Evolutionary conservation across 2,113 vertebrate genomes (phyloP).

Genomic region (Uropsilus gracilis): DNA sequence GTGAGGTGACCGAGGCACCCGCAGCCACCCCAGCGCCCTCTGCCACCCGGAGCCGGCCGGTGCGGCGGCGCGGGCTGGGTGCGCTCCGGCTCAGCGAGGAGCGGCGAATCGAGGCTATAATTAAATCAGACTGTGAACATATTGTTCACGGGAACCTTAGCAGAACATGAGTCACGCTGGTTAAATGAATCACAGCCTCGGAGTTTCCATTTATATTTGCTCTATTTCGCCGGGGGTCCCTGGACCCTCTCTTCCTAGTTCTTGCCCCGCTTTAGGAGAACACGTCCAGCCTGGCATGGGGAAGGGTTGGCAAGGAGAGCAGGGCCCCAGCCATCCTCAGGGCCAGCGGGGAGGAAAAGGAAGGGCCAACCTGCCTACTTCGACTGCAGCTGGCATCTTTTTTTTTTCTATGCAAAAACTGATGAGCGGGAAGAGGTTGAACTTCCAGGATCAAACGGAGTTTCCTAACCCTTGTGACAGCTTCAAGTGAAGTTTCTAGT

Average conservation of each 20-base stretch:
- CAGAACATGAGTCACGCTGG: slow-evolving; percentile 75
- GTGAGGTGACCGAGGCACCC: neutral
- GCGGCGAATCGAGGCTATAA: slow-evolving; percentile 68
- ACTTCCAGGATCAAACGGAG: neutral
- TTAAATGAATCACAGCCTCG: slow-evolving; percentile 65
- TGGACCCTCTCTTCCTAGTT: neutral
- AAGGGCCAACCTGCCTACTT: neutral
- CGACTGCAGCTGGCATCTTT: neutral
- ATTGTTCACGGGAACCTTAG: slow-evolving; percentile 75
- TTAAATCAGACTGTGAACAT: slow-evolving; percentile 78
- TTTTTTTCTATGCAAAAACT: neutral
- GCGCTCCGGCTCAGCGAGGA: neutral
- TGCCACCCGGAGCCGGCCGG: neutral
- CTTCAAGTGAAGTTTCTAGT: neutral
- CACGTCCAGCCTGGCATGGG: neutral
- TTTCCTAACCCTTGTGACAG: neutral
- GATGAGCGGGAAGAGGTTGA: neutral
- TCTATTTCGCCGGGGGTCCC: neutral
- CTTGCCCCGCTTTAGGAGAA: neutral
- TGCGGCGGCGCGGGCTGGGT: neutral
- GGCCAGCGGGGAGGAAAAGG: neutral
- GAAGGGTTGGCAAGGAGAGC: neutral
- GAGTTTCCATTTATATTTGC: slow-evolving; percentile 71
- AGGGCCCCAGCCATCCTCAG: neutral
- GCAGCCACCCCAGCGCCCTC: neutral